Conservation (phyloP, 2,113 vertebrate genomes). For the Triplophysa siluroides region DNA sequence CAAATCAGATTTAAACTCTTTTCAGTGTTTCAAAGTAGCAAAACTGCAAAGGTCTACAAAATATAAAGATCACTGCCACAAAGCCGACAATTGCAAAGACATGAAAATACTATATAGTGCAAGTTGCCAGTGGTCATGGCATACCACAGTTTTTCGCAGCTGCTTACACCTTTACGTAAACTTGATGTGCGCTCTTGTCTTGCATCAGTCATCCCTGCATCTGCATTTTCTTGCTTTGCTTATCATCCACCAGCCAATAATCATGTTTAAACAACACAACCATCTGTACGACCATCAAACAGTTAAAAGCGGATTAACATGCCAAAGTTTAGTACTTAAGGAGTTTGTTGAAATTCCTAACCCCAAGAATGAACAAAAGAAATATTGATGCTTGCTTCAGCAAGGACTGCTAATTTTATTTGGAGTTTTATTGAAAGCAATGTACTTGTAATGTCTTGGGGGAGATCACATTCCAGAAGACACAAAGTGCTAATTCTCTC, state of each 20-base stretch:
- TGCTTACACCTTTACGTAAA: not conserved
- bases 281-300: too few relatives aligned
- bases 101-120: not conserved
- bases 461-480: slow-evolving; percentile 38
- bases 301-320: too few relatives aligned
- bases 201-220: too few relatives aligned
- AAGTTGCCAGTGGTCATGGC: slow-evolving; percentile 7
- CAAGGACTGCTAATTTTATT: not conserved
- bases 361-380: not conserved
- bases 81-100: not conserved
- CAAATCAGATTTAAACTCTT: too few relatives aligned
- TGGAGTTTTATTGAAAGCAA: not conserved
- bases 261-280: too few relatives aligned
- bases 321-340: too few relatives aligned
- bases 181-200: not conserved
- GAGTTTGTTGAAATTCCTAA: not conserved
- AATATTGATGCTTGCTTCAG: not conserved
- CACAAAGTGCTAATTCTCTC: slow-evolving; percentile 58
- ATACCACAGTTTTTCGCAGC: not conserved
- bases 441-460: not conserved
- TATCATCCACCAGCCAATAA: too few relatives aligned
- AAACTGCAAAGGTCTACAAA: too few relatives aligned
- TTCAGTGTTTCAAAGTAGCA: too few relatives aligned
- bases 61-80: not conserved
- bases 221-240: too few relatives aligned